Conservation (phyloP, 2,113 vertebrate species). For the Myotis yumanensis region DNA sequence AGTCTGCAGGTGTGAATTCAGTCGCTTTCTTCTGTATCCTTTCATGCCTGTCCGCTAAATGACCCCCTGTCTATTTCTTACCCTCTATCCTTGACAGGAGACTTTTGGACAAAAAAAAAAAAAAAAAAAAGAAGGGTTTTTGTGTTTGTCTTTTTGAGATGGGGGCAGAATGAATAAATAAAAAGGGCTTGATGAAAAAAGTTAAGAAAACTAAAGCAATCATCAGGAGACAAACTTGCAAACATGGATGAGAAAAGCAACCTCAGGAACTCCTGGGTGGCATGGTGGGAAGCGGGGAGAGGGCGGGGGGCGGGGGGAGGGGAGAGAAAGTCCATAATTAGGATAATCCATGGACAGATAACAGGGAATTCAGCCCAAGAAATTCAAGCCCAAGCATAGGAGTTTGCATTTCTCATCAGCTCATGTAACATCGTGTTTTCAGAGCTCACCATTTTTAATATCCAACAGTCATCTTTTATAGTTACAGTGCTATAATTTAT, state of each 20-base stretch:
- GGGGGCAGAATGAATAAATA: neutral
- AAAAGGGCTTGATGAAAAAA: neutral
- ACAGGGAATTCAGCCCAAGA: conserved; percentile 9
- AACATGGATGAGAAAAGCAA: conserved; percentile 28
- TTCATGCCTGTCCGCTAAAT: neutral
- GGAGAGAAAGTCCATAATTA: conserved; percentile 45
- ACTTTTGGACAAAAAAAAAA: neutral
- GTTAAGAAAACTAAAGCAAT: neutral
- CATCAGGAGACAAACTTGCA: conserved; percentile 3
- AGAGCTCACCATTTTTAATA: conserved; percentile 60
- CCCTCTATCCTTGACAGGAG: neutral
- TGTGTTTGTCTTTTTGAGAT: neutral
- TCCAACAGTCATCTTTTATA: conserved; percentile 55
- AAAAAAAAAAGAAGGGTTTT: too few species aligned
- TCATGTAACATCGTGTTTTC: neutral
- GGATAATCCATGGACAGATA: neutral
- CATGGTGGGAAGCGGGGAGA: neutral
- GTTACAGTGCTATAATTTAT: conserved; percentile 57
- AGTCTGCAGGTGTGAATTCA: neutral
- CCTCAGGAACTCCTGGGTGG: conserved; percentile 36
- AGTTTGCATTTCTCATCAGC: conserved; percentile 55
- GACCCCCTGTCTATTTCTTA: neutral
- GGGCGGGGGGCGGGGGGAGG: too few species aligned
- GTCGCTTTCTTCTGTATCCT: neutral
- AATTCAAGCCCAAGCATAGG: conserved; percentile 55